Conservation (phyloP, 2,888 invertebrate genomes). For the Alloscopus bannaensis region DNA sequence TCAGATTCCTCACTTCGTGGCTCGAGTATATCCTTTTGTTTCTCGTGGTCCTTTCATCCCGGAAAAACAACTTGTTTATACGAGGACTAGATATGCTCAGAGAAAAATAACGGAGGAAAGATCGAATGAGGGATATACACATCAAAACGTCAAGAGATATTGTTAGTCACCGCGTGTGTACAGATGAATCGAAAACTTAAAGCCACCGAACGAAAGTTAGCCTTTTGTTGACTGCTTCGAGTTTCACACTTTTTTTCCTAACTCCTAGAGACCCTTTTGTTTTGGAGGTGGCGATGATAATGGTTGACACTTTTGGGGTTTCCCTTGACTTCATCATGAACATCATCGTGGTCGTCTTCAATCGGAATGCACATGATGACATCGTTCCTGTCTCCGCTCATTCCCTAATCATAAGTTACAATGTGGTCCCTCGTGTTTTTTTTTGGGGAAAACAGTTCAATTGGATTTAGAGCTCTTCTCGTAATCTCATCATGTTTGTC, state of each 20-base stretch:
- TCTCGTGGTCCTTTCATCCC: too few relatives aligned
- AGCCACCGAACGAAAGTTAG: conserved; percentile 2
- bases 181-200: not conserved
- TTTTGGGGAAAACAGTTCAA: conserved; percentile 35
- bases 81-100: too few relatives aligned
- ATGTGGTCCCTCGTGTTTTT: conserved; percentile 55
- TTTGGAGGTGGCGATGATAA: conserved; percentile 12
- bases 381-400: conserved; percentile 46
- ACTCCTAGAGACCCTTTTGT: not conserved
- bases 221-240: conserved; percentile 24
- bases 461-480: conserved; percentile 60
- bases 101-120: too few relatives aligned
- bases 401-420: conserved; percentile 64
- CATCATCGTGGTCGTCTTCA: too few relatives aligned
- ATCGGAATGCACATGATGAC: conserved; percentile 47
- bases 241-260: conserved; percentile 3
- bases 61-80: too few relatives aligned
- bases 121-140: too few relatives aligned
- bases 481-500: conserved; percentile 49
- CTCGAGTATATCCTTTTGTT: too few relatives aligned
- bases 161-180: not conserved
- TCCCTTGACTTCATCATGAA: conserved; percentile 19
- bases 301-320: conserved; percentile 7
- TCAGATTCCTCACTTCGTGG: too few relatives aligned
- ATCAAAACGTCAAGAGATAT: not conserved